Evolutionary conservation across 1,140 invertebrate genomes (phyloP).

Genomic region (Hycleus cichorii): DNA sequence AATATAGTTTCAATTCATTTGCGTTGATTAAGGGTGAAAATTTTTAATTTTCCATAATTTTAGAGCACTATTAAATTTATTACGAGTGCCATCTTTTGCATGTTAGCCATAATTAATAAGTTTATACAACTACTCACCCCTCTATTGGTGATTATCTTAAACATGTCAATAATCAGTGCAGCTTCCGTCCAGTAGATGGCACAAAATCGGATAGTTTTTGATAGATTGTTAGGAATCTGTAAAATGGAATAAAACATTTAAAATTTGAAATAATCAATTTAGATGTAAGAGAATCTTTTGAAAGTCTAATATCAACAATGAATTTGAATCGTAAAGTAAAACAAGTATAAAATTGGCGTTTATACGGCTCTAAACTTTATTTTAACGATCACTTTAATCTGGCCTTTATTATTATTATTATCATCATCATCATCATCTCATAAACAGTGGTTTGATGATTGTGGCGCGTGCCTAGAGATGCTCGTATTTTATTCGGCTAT

Average conservation of each 20-base stretch:
- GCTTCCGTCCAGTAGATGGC: constrained; percentile 19
- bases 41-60: no score
- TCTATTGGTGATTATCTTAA: constrained; percentile 5
- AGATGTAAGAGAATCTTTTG: neutral
- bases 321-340: constrained; percentile 24
- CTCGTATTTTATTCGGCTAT: constrained; percentile 37
- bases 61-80: no score
- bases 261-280: no score
- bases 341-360: constrained; percentile 38
- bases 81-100: constrained; percentile 8
- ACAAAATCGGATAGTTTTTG: neutral
- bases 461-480: constrained; percentile 37
- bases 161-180: constrained; percentile 9
- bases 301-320: constrained; percentile 20
- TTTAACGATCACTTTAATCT: constrained; percentile 37
- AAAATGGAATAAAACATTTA: no score
- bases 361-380: constrained; percentile 35
- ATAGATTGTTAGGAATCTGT: no score
- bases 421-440: constrained; percentile 19
- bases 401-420: constrained; percentile 36
- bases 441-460: constrained; percentile 35
- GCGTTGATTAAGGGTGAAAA: no score
- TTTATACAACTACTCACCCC: neutral
- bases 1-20: no score
- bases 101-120: neutral